These are phyloP conservation scores for Macropodus opercularis DNA, from an alignment of 2,797 vertebrate species.

Conservation along the genomic window DNA sequence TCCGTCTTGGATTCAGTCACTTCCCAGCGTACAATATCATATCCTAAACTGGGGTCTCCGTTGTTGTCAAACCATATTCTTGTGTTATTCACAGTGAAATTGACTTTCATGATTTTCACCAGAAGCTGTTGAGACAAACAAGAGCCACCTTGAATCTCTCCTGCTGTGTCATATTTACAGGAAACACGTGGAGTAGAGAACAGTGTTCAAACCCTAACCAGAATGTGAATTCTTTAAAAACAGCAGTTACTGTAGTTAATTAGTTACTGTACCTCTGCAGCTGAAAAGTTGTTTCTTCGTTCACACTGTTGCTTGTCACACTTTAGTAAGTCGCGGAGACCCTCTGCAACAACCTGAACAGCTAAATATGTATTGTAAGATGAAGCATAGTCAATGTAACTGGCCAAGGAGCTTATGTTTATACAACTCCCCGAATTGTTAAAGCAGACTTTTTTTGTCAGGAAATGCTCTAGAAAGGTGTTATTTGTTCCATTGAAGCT, in stretches of 20 bases:
- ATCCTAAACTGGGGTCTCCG: constrained; percentile 64
- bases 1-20: neutral
- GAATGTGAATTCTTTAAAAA: neutral
- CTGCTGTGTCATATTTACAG: neutral
- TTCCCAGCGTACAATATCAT: constrained; percentile 66
- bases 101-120: constrained; percentile 55
- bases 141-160: neutral
- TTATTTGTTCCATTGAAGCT: constrained; percentile 26
- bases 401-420: constrained; percentile 20
- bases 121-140: constrained; percentile 58
- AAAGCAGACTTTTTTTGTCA: too few relatives aligned
- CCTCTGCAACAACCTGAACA: constrained; percentile 59
- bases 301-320: constrained; percentile 39
- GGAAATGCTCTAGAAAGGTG: constrained; percentile 1
- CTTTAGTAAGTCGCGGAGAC: constrained; percentile 51
- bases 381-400: constrained; percentile 29
- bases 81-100: constrained; percentile 47
- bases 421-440: constrained; percentile 1
- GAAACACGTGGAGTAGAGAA: neutral
- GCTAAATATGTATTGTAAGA: constrained; percentile 64
- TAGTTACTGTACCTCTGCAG: constrained; percentile 57
- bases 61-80: constrained; percentile 38
- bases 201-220: neutral
- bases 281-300: constrained; percentile 28
- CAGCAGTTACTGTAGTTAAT: neutral